Evolutionary conservation across 2,888 invertebrate genomes (phyloP).

Genomic region (Phytoseiulus persimilis): DNA sequence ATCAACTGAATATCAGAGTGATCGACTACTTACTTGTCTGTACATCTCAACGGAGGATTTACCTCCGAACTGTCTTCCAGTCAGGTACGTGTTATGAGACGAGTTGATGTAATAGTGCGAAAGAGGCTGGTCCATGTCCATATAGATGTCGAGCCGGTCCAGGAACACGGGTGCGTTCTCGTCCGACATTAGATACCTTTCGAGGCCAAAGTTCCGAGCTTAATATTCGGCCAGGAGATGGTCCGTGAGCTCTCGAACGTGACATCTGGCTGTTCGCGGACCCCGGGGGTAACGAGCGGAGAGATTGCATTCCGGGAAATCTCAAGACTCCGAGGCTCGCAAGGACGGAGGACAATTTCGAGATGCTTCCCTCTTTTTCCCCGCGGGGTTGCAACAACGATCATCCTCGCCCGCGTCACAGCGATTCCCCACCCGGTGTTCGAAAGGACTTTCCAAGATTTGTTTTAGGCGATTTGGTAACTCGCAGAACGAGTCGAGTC

Average conservation of each 20-base stretch:
- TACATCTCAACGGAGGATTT: constrained; percentile 97
- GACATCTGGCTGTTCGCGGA: background rate
- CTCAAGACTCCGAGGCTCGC: too few relatives aligned
- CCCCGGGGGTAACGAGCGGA: background rate
- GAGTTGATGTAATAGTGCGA: constrained; percentile 99
- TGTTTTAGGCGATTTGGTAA: too few relatives aligned
- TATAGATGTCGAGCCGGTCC: constrained; percentile 80
- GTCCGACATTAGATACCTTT: constrained; percentile 97
- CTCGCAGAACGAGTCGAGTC: too few relatives aligned
- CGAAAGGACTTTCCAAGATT: too few relatives aligned
- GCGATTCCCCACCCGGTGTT: too few relatives aligned
- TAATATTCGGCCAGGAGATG: background rate
- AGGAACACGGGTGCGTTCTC: constrained; percentile 99
- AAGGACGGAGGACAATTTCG: too few relatives aligned
- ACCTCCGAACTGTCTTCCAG: constrained; percentile 93
- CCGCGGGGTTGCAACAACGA: too few relatives aligned
- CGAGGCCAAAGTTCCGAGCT: constrained; percentile 60
- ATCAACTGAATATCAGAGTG: background rate
- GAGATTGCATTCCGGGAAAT: too few relatives aligned
- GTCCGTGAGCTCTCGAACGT: background rate
- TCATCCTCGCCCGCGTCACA: too few relatives aligned
- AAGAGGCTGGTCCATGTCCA: constrained; percentile 95
- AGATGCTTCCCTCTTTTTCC: too few relatives aligned
- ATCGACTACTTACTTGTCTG: constrained; percentile 63
- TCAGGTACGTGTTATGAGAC: constrained; percentile 88